A percentile compares a stretch with the other conserved stretches of the same genome.
These are phyloP conservation scores for Stomatorhinus walkeri DNA, from an alignment of 2,797 vertebrate species.

Conservation along the genomic window DNA sequence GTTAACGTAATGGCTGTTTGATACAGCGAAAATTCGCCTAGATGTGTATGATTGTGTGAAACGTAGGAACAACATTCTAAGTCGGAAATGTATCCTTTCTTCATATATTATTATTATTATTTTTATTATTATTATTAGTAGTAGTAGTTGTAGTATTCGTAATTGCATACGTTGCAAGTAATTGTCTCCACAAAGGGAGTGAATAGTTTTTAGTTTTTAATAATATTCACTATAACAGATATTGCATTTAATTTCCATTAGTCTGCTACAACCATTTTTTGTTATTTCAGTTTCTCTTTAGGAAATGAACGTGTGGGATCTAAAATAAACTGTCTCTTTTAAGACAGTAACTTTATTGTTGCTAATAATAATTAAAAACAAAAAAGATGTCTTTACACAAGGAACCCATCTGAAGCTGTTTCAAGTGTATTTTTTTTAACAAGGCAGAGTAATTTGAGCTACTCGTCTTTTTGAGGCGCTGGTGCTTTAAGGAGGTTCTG, in stretches of 20 bases:
- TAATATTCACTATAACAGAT: background rate
- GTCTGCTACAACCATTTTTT: background rate
- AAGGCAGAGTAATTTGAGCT: background rate
- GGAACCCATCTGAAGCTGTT: background rate
- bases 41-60: background rate
- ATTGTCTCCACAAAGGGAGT: background rate
- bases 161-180: background rate
- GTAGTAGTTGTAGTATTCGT: background rate
- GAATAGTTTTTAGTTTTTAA: background rate
- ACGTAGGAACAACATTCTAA: background rate
- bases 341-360: background rate
- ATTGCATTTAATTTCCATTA: background rate
- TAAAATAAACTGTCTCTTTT: background rate
- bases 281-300: background rate
- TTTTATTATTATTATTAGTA: background rate
- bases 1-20: background rate
- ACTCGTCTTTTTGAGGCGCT: constrained; percentile 17
- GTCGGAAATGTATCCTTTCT: background rate
- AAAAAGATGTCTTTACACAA: background rate
- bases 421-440: background rate
- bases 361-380: background rate
- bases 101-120: background rate
- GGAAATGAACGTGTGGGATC: background rate
- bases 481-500: constrained; percentile 36
- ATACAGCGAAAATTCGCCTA: background rate